A percentile compares a stretch with the other conserved stretches of the same genome.
phyloP scores from a whole-genome alignment of 2,888 invertebrate species.

The Beris chalybata region DNA sequence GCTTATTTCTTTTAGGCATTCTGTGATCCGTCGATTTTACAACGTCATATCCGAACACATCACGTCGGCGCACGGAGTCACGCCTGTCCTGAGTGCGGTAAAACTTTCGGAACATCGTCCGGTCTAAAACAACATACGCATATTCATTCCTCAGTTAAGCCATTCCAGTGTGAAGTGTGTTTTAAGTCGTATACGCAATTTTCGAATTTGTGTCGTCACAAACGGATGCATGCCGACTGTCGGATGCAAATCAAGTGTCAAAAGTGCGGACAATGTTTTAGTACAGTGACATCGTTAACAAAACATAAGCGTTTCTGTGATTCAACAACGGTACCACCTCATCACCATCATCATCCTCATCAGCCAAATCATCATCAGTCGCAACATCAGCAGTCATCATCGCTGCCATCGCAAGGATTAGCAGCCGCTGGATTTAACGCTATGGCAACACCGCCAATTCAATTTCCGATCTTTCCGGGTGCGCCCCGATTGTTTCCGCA shows the following conservation, averaged over 20 bases:
- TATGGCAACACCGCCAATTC: constrained; percentile 61
- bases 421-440: constrained; percentile 45
- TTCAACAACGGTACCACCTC: constrained; percentile 62
- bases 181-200: constrained; percentile 99
- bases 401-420: constrained; percentile 44
- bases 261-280: constrained; percentile 92
- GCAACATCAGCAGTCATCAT: constrained; percentile 22
- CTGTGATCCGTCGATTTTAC: constrained; percentile 94
- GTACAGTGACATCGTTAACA: constrained; percentile 85
- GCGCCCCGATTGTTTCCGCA: constrained; percentile 68
- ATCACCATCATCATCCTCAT: constrained; percentile 48
- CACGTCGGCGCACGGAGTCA: constrained; percentile 96
- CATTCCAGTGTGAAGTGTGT: constrained; percentile 96
- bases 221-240: constrained; percentile 97
- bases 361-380: constrained; percentile 16
- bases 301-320: constrained; percentile 98
- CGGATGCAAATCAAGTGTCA: constrained; percentile 91
- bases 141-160: constrained; percentile 97
- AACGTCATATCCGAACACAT: constrained; percentile 93
- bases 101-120: constrained; percentile 96
- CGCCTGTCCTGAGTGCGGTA: constrained; percentile 97
- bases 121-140: constrained; percentile 99
- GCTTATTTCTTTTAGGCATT: constrained; percentile 73
- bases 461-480: constrained; percentile 73
- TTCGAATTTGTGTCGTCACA: constrained; percentile 98